Evolutionary conservation across 2,888 invertebrate genomes (phyloP).

Genomic region (Physocephala rufipes): DNA sequence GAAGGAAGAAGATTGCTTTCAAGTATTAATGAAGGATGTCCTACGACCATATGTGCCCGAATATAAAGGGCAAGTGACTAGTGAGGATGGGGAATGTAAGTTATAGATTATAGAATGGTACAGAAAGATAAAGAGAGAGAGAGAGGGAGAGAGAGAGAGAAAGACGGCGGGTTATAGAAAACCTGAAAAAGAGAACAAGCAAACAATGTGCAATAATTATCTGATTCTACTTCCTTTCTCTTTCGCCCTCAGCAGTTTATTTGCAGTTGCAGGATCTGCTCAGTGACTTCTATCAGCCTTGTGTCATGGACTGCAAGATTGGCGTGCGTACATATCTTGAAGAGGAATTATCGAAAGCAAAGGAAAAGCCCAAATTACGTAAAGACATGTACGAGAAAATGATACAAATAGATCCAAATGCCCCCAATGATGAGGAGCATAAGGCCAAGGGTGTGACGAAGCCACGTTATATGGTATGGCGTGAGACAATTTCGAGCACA

Average conservation of each 20-base stretch:
- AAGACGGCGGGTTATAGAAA: no score
- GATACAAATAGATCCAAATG: constrained; percentile 90
- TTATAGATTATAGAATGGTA: neutral
- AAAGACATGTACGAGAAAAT: constrained; percentile 98
- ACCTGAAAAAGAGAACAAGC: no score
- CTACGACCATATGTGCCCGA: constrained; percentile 91
- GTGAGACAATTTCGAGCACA: constrained; percentile 98
- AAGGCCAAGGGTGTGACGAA: constrained; percentile 91
- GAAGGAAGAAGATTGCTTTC: constrained; percentile 88
- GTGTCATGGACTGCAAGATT: constrained; percentile 97
- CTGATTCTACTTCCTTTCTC: neutral
- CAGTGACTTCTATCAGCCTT: constrained; percentile 89
- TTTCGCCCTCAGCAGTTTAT: constrained; percentile 69
- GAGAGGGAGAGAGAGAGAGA: no score
- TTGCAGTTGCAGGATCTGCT: constrained; percentile 92
- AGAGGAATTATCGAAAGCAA: constrained; percentile 93
- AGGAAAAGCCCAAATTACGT: constrained; percentile 90
- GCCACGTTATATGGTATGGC: constrained; percentile 94
- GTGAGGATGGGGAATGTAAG: constrained; percentile 81
- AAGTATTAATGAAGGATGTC: constrained; percentile 84
- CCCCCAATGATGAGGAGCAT: constrained; percentile 91
- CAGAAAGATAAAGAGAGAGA: neutral
- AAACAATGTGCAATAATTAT: neutral
- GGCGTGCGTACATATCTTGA: constrained; percentile 94
- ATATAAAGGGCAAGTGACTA: constrained; percentile 86